phyloP scores from a whole-genome alignment of 2,113 vertebrate genomes.

The Oncorhynchus gorbuscha region DNA sequence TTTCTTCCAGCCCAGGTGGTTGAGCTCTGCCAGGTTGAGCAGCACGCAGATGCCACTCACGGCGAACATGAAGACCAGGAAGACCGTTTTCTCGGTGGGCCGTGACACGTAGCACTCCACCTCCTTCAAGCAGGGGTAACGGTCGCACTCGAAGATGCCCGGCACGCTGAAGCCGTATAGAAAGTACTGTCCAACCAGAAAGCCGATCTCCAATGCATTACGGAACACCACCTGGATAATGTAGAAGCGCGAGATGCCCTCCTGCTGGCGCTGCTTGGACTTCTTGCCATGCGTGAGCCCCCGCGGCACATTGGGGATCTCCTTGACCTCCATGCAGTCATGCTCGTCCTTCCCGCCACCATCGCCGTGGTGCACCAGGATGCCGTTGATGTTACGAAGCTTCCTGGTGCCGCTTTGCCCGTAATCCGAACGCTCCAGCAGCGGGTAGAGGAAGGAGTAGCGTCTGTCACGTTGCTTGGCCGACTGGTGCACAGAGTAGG shows the following conservation, averaged over 20 bases:
- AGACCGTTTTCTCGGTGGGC: slow-evolving; percentile 86
- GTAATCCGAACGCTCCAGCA: slow-evolving; percentile 75
- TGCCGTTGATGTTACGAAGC: slow-evolving; percentile 74
- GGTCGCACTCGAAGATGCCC: slow-evolving; percentile 83
- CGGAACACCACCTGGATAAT: slow-evolving; percentile 90
- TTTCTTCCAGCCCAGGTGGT: slow-evolving; percentile 89
- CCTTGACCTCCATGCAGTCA: slow-evolving; percentile 79
- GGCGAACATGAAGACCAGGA: slow-evolving; percentile 90
- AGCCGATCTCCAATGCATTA: slow-evolving; percentile 87
- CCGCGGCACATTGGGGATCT: slow-evolving; percentile 70
- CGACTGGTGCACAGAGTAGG: slow-evolving; percentile 86
- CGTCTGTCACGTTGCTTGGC: slow-evolving; percentile 84
- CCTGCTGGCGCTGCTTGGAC: slow-evolving; percentile 77
- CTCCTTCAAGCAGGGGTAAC: slow-evolving; percentile 87
- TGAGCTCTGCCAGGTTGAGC: slow-evolving; percentile 89
- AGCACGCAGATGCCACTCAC: slow-evolving; percentile 90
- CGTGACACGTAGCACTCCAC: slow-evolving; percentile 90
- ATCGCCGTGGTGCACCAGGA: slow-evolving; percentile 68
- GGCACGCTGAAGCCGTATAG: slow-evolving; percentile 86
- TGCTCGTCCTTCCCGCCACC: slow-evolving; percentile 74
- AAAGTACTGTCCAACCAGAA: slow-evolving; percentile 85
- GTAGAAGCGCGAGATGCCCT: slow-evolving; percentile 87
- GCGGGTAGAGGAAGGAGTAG: slow-evolving; percentile 80
- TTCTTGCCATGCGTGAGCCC: slow-evolving; percentile 70
- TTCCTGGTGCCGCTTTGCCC: slow-evolving; percentile 69